A percentile compares a stretch with the other conserved stretches of the same genome.
These are phyloP conservation scores for Diceros bicornis DNA, from an alignment of 2,797 vertebrate genomes.

Conservation along the genomic window DNA sequence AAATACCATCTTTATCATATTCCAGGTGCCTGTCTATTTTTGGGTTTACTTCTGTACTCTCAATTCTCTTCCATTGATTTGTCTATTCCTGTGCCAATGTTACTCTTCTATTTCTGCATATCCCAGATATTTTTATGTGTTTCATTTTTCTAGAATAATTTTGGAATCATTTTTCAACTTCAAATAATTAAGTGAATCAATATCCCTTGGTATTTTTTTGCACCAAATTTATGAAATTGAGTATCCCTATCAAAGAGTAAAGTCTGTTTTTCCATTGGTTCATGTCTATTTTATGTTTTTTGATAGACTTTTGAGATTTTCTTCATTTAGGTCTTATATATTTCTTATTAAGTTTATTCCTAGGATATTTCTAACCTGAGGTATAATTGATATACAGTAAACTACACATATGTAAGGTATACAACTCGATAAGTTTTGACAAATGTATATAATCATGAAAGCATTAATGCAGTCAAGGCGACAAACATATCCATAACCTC, in stretches of 20 bases:
- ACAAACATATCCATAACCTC: no score
- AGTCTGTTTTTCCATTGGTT: background rate
- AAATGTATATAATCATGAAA: background rate
- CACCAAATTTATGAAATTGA: background rate
- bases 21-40: background rate
- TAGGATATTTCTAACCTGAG: background rate
- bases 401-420: background rate
- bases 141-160: conserved; percentile 35
- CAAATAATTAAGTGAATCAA: conserved; percentile 16
- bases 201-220: background rate
- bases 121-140: background rate
- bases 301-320: conserved; percentile 11
- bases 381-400: background rate
- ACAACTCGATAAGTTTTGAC: background rate
- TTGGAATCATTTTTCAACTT: conserved; percentile 43
- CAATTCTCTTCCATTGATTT: background rate
- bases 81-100: background rate
- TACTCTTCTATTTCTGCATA: conserved; percentile 16
- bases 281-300: background rate
- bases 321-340: background rate
- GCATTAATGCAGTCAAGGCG: background rate
- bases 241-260: background rate
- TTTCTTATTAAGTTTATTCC: conserved; percentile 26
- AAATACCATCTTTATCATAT: background rate
- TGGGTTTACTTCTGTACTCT: background rate